Evolutionary conservation across 2,113 vertebrate species (phyloP), one percentile per base, ranked within the genome.

Genomic region (Odocoileus hemionus): DNA sequence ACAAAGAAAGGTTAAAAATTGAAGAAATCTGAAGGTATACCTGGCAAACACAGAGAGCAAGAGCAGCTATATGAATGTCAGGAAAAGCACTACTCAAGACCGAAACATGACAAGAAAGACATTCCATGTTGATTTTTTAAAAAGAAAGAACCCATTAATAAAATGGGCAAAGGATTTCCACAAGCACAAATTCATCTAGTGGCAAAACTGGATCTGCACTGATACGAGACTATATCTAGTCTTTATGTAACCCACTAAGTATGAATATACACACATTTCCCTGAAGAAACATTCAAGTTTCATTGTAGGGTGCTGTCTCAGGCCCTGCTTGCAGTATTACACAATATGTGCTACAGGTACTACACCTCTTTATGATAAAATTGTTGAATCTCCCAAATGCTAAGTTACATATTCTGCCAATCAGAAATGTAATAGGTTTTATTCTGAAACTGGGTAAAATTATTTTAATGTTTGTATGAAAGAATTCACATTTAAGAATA

Each of bases 401-500:
- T 80, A 86, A 93, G 58, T 83, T 82, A 95, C 28, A 64, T 61
- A 96, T 70, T 39, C 30, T 96, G 79, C 45, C 57, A 96, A 76
- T 43, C 45, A 93, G 86, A 93, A 89, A 89, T 93, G 39, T 80
- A 95, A 86, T 58, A 9, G 28, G 14, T 11, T 86, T 96, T 94
- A 61, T 26, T 15, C 26, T 55, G n/a, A 84, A 84, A 78, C 45
- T 47, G 26, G 60, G 76, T 89, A 86, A 89, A 86, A 79, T 89
- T 79, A 96, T 94, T 94, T 92, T 94, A 96, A 94, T 15, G 14
- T 93, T 98, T 25, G 70, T 67, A 74, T 83, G 67, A 60, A 96
- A 88, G 12, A 96, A 95, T 96, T 97, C 88, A 86, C 47, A 64
- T 85, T 96, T 91, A 83, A 93, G 78, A 94, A 92, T 36, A 97